A percentile compares a stretch with the other conserved stretches of the same genome.
phyloP scores from a whole-genome alignment of 35 echinoderm and acorn worm species.

The Apostichopus japonicus region DNA sequence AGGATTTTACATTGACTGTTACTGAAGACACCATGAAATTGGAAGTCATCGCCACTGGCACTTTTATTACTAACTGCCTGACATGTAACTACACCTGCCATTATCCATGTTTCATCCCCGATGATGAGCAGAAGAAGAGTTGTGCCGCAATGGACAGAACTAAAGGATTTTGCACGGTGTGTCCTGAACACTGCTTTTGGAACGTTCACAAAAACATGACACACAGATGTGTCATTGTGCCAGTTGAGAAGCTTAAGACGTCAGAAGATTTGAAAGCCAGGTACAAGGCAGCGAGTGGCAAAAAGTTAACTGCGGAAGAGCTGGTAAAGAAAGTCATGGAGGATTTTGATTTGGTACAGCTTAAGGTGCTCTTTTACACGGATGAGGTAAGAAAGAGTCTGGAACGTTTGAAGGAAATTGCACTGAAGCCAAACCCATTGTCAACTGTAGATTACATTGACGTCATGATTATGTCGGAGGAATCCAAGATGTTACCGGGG shows the following conservation, averaged over 20 bases:
- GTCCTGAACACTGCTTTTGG: constrained; percentile 64
- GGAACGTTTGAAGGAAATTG: too few species aligned
- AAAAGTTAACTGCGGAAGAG: constrained; percentile 73
- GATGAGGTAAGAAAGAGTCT: too few species aligned
- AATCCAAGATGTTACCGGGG: too few species aligned
- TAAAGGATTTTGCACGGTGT: constrained; percentile 29
- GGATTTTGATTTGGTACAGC: constrained; percentile 58
- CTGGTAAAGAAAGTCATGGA: constrained; percentile 60
- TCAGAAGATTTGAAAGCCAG: constrained; percentile 53
- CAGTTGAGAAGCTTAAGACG: constrained; percentile 12
- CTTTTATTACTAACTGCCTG: too few species aligned
- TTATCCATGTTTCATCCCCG: not conserved
- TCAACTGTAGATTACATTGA: too few species aligned
- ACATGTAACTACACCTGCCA: too few species aligned
- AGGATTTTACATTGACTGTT: too few species aligned
- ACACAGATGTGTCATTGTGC: constrained; percentile 64
- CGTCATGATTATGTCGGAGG: too few species aligned
- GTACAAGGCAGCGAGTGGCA: constrained; percentile 65
- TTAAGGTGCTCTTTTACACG: constrained; percentile 38
- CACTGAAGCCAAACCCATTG: too few species aligned
- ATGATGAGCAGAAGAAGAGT: constrained; percentile 2
- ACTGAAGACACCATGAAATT: too few species aligned
- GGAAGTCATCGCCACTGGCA: too few species aligned
- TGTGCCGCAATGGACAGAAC: constrained; percentile 48
- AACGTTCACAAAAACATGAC: constrained; percentile 68